These are phyloP conservation scores for Trachelipus rathkii DNA, from an alignment of 1,140 invertebrate species.

Conservation along the genomic window DNA sequence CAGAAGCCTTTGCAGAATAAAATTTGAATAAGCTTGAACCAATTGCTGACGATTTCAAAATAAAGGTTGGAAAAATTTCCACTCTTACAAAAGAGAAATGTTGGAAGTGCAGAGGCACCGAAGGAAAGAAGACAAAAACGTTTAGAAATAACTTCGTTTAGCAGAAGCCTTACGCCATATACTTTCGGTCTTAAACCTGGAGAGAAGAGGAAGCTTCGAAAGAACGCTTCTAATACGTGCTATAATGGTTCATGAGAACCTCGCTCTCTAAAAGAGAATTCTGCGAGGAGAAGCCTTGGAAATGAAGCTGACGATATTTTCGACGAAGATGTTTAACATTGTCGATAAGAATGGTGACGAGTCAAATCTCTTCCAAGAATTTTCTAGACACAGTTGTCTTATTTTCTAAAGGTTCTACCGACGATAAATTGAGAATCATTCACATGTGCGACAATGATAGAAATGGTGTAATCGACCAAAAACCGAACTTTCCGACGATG, in stretches of 20 bases:
- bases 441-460: constrained; percentile 98
- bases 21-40: constrained; percentile 86
- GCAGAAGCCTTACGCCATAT: constrained; percentile 93
- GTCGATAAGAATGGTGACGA: constrained; percentile 94
- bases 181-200: constrained; percentile 76
- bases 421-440: constrained; percentile 93
- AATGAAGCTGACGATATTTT: constrained; percentile 62
- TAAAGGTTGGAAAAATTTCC: constrained; percentile 68
- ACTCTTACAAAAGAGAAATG: constrained; percentile 72
- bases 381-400: constrained; percentile 93
- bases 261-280: constrained; percentile 92
- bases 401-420: constrained; percentile 83
- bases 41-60: constrained; percentile 76
- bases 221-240: constrained; percentile 75
- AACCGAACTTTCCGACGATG: constrained; percentile 89
- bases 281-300: constrained; percentile 91
- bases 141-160: constrained; percentile 96
- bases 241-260: constrained; percentile 86
- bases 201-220: constrained; percentile 60
- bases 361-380: constrained; percentile 94
- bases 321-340: constrained; percentile 94
- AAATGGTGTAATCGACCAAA: constrained; percentile 93
- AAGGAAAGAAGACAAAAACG: constrained; percentile 88
- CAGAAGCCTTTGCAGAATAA: constrained; percentile 71
- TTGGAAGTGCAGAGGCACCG: constrained; percentile 89